These are phyloP conservation scores for Oncopeltus fasciatus DNA, from an alignment of 1,140 invertebrate genomes.

Conservation along the genomic window DNA sequence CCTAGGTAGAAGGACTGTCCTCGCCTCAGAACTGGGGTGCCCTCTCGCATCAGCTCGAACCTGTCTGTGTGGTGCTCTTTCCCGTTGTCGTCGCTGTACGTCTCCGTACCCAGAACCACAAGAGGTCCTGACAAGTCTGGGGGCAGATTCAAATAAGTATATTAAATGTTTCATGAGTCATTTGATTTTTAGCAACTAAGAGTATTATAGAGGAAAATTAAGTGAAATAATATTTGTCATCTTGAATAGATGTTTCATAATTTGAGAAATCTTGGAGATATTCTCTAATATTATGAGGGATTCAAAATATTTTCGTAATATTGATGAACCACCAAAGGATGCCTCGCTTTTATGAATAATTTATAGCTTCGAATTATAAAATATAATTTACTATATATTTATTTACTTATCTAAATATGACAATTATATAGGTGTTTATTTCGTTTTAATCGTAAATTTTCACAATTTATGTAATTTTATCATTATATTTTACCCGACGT, in stretches of 20 bases:
- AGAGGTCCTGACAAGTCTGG: background rate
- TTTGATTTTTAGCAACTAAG: background rate
- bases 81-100: slow-evolving; percentile 36
- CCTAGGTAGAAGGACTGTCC: slow-evolving; percentile 44
- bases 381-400: too few relatives aligned
- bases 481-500: too few relatives aligned
- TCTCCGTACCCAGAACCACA: background rate
- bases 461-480: too few relatives aligned
- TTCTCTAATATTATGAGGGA: background rate
- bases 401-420: too few relatives aligned
- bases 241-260: background rate
- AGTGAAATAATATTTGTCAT: background rate
- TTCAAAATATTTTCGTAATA: background rate
- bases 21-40: slow-evolving; percentile 42
- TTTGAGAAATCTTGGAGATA: background rate
- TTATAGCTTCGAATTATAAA: too few relatives aligned
- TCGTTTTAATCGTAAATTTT: too few relatives aligned
- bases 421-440: too few relatives aligned
- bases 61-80: slow-evolving; percentile 43
- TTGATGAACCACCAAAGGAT: too few relatives aligned
- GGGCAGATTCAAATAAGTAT: background rate
- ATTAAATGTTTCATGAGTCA: background rate
- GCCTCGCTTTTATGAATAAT: too few relatives aligned
- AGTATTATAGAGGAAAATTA: background rate
- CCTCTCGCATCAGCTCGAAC: slow-evolving; percentile 43